Evolutionary conservation across 2,797 vertebrate genomes (phyloP).

Genomic region (Hydrocynus forskahlii): DNA sequence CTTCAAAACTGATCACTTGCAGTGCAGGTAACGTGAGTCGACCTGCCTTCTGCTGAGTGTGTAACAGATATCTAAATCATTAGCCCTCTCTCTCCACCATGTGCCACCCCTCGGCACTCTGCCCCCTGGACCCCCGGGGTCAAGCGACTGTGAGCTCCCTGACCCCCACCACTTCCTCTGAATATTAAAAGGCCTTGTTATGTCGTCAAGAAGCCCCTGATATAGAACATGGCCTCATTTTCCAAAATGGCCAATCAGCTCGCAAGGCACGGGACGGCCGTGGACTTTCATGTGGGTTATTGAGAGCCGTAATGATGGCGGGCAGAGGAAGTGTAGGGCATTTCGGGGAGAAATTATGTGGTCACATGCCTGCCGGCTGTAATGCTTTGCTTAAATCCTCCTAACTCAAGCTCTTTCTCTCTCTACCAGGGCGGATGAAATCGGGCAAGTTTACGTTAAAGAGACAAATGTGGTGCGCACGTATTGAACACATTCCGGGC

Average conservation of each 20-base stretch:
- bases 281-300: slow-evolving; percentile 75
- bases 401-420: slow-evolving; percentile 67
- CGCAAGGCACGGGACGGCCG: slow-evolving; percentile 65
- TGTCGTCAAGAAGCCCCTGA: slow-evolving; percentile 79
- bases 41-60: slow-evolving; percentile 86
- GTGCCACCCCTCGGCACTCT: slow-evolving; percentile 88
- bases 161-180: slow-evolving; percentile 90
- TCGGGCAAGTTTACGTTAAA: slow-evolving; percentile 63
- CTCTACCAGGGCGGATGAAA: slow-evolving; percentile 57
- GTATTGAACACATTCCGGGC: slow-evolving; percentile 60
- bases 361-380: slow-evolving; percentile 77
- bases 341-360: slow-evolving; percentile 74
- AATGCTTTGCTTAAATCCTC: slow-evolving; percentile 73
- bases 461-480: slow-evolving; percentile 67
- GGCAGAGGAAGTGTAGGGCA: slow-evolving; percentile 75
- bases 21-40: slow-evolving; percentile 81
- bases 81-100: slow-evolving; percentile 88
- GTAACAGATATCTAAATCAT: slow-evolving; percentile 99
- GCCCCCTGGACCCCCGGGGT: slow-evolving; percentile 87
- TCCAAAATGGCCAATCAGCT: slow-evolving; percentile 78
- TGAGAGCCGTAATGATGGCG: slow-evolving; percentile 77
- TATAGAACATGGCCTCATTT: slow-evolving; percentile 88
- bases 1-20: slow-evolving; percentile 78
- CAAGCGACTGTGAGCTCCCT: slow-evolving; percentile 84
- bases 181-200: slow-evolving; percentile 84